Conservation (phyloP, 1,140 invertebrate genomes). For the Meloidogyne floridensis region DNA sequence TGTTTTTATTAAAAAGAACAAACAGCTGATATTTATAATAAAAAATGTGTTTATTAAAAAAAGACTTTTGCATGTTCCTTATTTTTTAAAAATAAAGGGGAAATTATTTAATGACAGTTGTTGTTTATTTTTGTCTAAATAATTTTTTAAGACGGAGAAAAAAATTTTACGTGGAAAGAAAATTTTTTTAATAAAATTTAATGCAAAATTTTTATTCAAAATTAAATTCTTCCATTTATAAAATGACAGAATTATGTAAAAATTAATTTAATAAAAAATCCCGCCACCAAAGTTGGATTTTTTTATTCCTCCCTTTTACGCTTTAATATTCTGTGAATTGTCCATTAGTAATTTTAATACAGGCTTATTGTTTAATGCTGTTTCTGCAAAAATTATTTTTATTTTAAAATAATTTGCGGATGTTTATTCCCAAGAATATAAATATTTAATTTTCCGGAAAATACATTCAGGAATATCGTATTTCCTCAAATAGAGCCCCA, state of each 20-base stretch:
- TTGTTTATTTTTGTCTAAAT: neutral
- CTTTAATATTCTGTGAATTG: neutral
- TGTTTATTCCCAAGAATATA: no score
- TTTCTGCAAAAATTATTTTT: neutral
- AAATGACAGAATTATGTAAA: neutral
- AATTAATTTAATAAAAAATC: neutral
- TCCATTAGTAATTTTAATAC: neutral
- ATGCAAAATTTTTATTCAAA: neutral
- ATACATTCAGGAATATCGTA: no score
- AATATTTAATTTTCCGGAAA: no score
- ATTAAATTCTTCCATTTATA: neutral
- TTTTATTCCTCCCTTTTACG: no score
- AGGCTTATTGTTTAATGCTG: no score
- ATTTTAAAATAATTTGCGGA: no score
- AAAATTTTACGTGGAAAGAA: neutral
- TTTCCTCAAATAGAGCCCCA: no score
- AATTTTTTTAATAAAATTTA: neutral
- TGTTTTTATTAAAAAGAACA: neutral
- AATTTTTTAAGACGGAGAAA: neutral
- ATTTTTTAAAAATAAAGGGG: neutral
- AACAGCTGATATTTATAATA: slow-evolving; percentile 1
- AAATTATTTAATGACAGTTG: neutral
- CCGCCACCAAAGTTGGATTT: neutral
- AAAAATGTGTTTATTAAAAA: neutral
- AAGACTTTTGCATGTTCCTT: neutral